These are phyloP conservation scores for Dolomedes plantarius DNA, from an alignment of 2,888 invertebrate species.

Conservation along the genomic window DNA sequence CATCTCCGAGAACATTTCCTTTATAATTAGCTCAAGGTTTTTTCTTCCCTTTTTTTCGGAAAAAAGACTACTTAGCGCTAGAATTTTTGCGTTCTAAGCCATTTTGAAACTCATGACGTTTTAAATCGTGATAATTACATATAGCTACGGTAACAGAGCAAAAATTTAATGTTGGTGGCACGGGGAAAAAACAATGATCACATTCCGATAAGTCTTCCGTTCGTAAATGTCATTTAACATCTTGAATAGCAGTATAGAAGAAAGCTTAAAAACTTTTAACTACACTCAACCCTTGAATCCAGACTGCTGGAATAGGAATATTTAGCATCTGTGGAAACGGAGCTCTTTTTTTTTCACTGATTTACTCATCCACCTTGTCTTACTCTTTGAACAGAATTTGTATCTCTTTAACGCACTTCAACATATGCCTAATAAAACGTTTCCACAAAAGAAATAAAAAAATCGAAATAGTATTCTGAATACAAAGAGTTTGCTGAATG, in stretches of 20 bases:
- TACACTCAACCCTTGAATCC: background rate
- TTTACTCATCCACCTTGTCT: too few relatives aligned
- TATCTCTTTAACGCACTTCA: too few relatives aligned
- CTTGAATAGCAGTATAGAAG: background rate
- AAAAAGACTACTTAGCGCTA: constrained; percentile 27
- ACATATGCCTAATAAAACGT: too few relatives aligned
- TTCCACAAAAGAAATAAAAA: too few relatives aligned
- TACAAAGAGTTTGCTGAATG: too few relatives aligned
- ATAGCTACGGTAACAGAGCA: constrained; percentile 24
- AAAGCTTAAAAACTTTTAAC: background rate
- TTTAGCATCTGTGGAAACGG: background rate
- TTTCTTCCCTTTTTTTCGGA: constrained; percentile 15
- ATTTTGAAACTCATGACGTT: constrained; percentile 36
- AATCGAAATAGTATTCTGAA: too few relatives aligned
- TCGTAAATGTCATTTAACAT: constrained; percentile 19
- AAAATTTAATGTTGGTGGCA: constrained; percentile 21
- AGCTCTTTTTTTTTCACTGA: background rate
- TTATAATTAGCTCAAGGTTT: constrained; percentile 40
- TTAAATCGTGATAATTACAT: constrained; percentile 38
- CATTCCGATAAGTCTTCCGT: constrained; percentile 23
- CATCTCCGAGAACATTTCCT: constrained; percentile 52
- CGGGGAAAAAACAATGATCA: background rate
- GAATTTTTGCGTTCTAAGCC: constrained; percentile 43
- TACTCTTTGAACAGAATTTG: too few relatives aligned
- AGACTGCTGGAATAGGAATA: background rate